phyloP scores from a whole-genome alignment of 2,797 vertebrate species.

The Squalus acanthias region DNA sequence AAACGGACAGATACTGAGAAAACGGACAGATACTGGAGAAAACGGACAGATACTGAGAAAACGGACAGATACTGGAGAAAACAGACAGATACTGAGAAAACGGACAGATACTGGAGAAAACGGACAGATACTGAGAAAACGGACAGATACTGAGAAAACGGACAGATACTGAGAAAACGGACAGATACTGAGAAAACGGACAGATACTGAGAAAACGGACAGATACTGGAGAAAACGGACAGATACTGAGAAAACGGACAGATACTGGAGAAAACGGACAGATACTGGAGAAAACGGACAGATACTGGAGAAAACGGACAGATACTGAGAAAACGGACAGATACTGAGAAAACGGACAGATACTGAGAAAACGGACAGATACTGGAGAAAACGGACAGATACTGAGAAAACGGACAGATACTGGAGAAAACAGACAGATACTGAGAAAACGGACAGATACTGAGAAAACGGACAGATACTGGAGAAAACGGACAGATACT shows the following conservation, averaged over 20 bases:
- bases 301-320: not conserved
- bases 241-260: not conserved
- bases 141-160: not conserved
- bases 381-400: not conserved
- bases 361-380: not conserved
- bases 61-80: too few relatives aligned
- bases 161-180: not conserved
- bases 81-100: too few relatives aligned
- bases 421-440: not conserved
- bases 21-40: not conserved
- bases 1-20: not conserved
- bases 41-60: not conserved
- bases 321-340: not conserved
- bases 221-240: too few relatives aligned
- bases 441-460: not conserved
- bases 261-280: not conserved
- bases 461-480: not conserved
- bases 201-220: not conserved
- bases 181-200: not conserved
- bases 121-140: not conserved
- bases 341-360: not conserved
- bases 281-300: not conserved
- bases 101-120: not conserved
- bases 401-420: not conserved
- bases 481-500: too few relatives aligned